Percentiles rank a stretch among this genome's conserved stretches.
These are phyloP conservation scores for Apodemia zela DNA, from an alignment of 2,888 invertebrate genomes.

Conservation along the genomic window DNA sequence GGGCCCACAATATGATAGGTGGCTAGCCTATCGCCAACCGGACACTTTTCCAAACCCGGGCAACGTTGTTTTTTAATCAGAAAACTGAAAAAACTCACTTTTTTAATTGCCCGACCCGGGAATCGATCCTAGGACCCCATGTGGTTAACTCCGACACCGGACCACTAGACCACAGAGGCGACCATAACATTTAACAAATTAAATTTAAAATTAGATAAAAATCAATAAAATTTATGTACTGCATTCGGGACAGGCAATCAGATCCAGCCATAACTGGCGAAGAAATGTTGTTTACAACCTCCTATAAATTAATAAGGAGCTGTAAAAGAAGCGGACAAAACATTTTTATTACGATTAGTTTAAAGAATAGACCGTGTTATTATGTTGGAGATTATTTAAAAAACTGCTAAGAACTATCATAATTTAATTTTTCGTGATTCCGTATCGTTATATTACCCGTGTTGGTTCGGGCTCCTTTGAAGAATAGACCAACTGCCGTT, in stretches of 20 bases:
- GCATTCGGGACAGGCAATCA: background rate
- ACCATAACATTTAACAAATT: background rate
- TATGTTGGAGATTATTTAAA: background rate
- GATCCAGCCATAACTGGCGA: background rate
- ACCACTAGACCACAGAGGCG: too few relatives aligned
- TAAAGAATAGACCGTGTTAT: constrained; percentile 28
- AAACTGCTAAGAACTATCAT: background rate
- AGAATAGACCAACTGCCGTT: too few relatives aligned
- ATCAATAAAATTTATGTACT: background rate
- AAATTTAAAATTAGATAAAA: background rate
- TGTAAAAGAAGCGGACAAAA: constrained; percentile 58
- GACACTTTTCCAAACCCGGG: too few relatives aligned
- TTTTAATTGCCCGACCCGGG: too few relatives aligned
- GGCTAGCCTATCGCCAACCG: too few relatives aligned
- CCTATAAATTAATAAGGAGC: constrained; percentile 63
- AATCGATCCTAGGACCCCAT: too few relatives aligned
- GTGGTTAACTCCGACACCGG: too few relatives aligned
- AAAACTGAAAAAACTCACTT: too few relatives aligned
- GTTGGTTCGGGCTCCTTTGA: too few relatives aligned
- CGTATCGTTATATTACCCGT: background rate
- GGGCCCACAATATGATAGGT: too few relatives aligned
- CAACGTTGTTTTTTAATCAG: too few relatives aligned
- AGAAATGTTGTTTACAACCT: constrained; percentile 42
- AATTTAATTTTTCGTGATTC: background rate
- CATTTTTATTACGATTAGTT: constrained; percentile 62